phyloP scores from a whole-genome alignment of 2,888 invertebrate species.

The Phortica okadai region DNA sequence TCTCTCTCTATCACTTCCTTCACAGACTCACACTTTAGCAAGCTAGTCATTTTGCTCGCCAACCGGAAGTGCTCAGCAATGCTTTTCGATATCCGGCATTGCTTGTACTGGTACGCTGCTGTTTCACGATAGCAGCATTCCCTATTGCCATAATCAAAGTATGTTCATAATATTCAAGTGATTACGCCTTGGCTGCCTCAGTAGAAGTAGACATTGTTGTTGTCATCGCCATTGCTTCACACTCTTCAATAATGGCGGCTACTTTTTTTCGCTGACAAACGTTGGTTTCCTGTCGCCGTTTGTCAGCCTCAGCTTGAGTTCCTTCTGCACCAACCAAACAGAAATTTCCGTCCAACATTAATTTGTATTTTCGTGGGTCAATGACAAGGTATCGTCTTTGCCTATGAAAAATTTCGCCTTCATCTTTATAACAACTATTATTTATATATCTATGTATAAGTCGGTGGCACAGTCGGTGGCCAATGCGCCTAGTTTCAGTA shows the following conservation, averaged over 20 bases:
- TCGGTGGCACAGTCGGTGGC: slow-evolving; percentile 22
- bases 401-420: slow-evolving; percentile 4
- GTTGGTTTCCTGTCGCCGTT: slow-evolving; percentile 55
- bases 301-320: neutral
- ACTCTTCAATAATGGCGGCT: slow-evolving; percentile 28
- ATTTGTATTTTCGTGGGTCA: slow-evolving; percentile 56
- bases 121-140: slow-evolving; percentile 16
- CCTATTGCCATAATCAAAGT: neutral
- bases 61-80: slow-evolving; percentile 57
- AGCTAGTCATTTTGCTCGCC: slow-evolving; percentile 46
- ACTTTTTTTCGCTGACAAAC: slow-evolving; percentile 64
- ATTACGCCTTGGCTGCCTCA: slow-evolving; percentile 48
- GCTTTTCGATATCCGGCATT: slow-evolving; percentile 72
- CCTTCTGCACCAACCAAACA: neutral
- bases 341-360: slow-evolving; percentile 52
- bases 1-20: slow-evolving; percentile 33
- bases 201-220: too few species aligned
- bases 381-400: slow-evolving; percentile 69
- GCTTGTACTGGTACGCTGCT: slow-evolving; percentile 11
- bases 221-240: too few species aligned
- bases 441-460: slow-evolving; percentile 51
- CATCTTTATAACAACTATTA: slow-evolving; percentile 59
- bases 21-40: neutral
- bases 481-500: slow-evolving; percentile 32
- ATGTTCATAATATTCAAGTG: slow-evolving; percentile 66